Evolutionary conservation across 2,797 vertebrate species (phyloP), one percentile per base, ranked within the genome.

Genomic region (Ara ararauna): DNA sequence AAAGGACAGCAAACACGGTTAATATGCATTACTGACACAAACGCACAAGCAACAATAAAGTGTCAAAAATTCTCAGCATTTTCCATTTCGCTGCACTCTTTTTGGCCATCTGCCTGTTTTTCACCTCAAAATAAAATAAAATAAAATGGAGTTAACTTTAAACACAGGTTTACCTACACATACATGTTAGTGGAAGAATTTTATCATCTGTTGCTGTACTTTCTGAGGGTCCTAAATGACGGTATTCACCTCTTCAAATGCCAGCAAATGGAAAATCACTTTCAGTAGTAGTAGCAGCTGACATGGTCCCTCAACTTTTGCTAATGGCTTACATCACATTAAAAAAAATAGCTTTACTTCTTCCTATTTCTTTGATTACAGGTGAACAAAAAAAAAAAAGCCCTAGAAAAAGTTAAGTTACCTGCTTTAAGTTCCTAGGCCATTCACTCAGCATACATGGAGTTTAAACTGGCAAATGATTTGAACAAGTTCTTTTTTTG

Each of bases 291-390:
- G 61, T 89, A 97, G 95, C 85, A 93, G 96, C 95, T 95, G 97
- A 96, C 97, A 97, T 97, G 98, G 97, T 98, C 97, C 97, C 97
- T 97, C 97, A 74, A 92, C 68, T 89, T 89, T 82, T 60, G 67
- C 83, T 95, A 94, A 87, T 76, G 66, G 61, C 84, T 94, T 97
- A 26, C 86, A 87, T 93, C 62, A 93, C 84, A 92, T 85, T 92
- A 93, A 81, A 87, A 94, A 87, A 94, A 51, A n/a, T 84, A 96
- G 81, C 82, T 91, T 94, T 83, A 92, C 76, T 94, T 97, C 84
- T 90, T 89, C 44, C 94, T 89, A 77, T 91, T 76, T 93, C 78
- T 96, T 97, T 87, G 44, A 87, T 97, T 94, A 87, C 75, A 95
- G 74, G 72, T 93, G 58, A 97, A 81, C 70, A 87, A 87, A 90